Evolutionary conservation across 2,888 invertebrate species (phyloP).

Genomic region (Acrobasis suavella): DNA sequence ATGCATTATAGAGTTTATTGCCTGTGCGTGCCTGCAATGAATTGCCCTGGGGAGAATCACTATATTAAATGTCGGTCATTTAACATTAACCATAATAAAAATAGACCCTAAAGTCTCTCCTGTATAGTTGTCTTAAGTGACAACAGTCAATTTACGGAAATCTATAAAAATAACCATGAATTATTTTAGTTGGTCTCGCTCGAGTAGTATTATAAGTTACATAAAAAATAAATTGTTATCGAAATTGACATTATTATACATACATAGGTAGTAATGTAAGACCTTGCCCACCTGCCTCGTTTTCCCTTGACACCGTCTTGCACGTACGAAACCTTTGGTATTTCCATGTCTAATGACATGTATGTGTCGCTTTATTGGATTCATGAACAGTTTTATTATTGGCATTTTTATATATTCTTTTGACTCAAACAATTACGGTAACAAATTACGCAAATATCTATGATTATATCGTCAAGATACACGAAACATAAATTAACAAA

Average conservation of each 20-base stretch:
- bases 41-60: background rate
- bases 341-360: conserved; percentile 19
- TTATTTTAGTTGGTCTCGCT: too few relatives aligned
- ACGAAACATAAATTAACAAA: background rate
- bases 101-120: background rate
- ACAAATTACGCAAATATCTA: background rate
- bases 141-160: too few relatives aligned
- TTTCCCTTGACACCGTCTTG: conserved; percentile 33
- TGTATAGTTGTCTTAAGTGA: too few relatives aligned
- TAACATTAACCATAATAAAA: background rate
- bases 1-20: background rate
- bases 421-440: background rate
- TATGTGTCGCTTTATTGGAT: conserved; percentile 2
- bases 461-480: background rate
- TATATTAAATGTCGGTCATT: background rate
- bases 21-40: background rate
- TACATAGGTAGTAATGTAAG: conserved; percentile 18
- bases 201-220: too few relatives aligned
- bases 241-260: too few relatives aligned
- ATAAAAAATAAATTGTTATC: too few relatives aligned
- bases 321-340: conserved; percentile 24
- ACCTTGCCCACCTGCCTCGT: conserved; percentile 2
- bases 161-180: too few relatives aligned
- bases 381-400: conserved; percentile 5
- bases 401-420: background rate